A percentile compares a stretch with the other conserved stretches of the same genome.
These are phyloP conservation scores for Hemistola chrysoprasaria DNA, from an alignment of 2,888 invertebrate species.

Conservation along the genomic window DNA sequence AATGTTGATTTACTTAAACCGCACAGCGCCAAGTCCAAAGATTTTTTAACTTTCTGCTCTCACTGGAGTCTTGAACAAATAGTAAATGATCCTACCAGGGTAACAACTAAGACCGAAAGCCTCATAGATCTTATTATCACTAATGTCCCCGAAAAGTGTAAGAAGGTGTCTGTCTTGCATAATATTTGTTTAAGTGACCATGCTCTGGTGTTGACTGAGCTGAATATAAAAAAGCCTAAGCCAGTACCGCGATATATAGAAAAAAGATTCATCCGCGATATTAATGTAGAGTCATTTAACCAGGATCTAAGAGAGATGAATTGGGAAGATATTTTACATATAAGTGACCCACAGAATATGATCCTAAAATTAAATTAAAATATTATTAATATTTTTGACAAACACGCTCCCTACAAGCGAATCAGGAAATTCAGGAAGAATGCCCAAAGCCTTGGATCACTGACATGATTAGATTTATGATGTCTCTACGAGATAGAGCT, in stretches of 20 bases:
- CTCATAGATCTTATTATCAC: slow-evolving; percentile 21
- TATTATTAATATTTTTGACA: not conserved
- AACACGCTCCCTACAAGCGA: not conserved
- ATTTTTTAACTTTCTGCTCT: not conserved
- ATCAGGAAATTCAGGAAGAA: not conserved
- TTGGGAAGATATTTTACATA: not conserved
- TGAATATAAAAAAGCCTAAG: not conserved
- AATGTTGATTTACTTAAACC: slow-evolving; percentile 15
- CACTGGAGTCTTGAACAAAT: not conserved
- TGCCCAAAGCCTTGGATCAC: not conserved
- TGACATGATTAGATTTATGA: not conserved
- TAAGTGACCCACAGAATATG: too few relatives aligned
- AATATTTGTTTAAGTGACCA: not conserved
- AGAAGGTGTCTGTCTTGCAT: not conserved
- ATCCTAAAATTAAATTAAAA: not conserved
- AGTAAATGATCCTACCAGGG: slow-evolving; percentile 13
- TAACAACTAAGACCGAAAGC: slow-evolving; percentile 11
- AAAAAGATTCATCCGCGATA: too few relatives aligned
- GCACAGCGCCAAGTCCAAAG: not conserved
- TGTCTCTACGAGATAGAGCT: not conserved
- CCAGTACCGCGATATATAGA: not conserved
- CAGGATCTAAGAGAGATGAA: not conserved
- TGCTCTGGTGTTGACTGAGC: not conserved
- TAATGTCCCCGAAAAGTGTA: slow-evolving; percentile 5
- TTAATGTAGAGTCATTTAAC: not conserved